Evolutionary conservation across 1,140 invertebrate genomes (phyloP).

Genomic region (Archegozetes longisetosus): DNA sequence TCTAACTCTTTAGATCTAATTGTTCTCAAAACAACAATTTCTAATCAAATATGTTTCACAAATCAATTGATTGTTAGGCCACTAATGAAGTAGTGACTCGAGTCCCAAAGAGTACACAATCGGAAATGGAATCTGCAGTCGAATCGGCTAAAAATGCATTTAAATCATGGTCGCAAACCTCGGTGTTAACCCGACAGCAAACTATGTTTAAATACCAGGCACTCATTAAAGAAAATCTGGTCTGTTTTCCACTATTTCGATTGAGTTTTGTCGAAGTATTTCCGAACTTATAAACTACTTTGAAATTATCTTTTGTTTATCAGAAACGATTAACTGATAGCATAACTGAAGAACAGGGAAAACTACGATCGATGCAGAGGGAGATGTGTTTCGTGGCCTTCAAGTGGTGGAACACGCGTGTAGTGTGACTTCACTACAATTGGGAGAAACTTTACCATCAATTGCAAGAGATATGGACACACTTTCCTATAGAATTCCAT

Average conservation of each 20-base stretch:
- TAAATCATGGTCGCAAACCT: slow-evolving; percentile 73
- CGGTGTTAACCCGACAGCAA: slow-evolving; percentile 81
- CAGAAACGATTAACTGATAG: slow-evolving; percentile 76
- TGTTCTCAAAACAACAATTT: no score
- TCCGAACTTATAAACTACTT: no score
- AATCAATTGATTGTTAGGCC: slow-evolving; percentile 30
- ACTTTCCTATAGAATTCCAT: slow-evolving; percentile 67
- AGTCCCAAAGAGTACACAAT: slow-evolving; percentile 76
- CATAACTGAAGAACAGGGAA: slow-evolving; percentile 96
- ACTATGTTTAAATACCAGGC: slow-evolving; percentile 83
- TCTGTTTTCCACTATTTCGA: slow-evolving; percentile 29
- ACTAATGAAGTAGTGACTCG: slow-evolving; percentile 49
- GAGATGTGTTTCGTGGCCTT: slow-evolving; percentile 89
- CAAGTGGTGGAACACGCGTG: slow-evolving; percentile 96
- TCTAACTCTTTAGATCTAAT: no score
- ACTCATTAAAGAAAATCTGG: slow-evolving; percentile 57
- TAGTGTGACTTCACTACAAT: slow-evolving; percentile 69
- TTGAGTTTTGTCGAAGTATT: no score
- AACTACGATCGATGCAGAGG: slow-evolving; percentile 89
- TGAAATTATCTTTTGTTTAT: neutral
- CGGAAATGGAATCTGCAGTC: slow-evolving; percentile 83
- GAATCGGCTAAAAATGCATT: slow-evolving; percentile 67
- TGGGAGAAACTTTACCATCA: slow-evolving; percentile 80
- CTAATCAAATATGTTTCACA: slow-evolving; percentile 1
- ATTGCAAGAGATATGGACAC: slow-evolving; percentile 89